Evolutionary conservation across 2,888 invertebrate species (phyloP).

Genomic region (Cerastoderma edule): DNA sequence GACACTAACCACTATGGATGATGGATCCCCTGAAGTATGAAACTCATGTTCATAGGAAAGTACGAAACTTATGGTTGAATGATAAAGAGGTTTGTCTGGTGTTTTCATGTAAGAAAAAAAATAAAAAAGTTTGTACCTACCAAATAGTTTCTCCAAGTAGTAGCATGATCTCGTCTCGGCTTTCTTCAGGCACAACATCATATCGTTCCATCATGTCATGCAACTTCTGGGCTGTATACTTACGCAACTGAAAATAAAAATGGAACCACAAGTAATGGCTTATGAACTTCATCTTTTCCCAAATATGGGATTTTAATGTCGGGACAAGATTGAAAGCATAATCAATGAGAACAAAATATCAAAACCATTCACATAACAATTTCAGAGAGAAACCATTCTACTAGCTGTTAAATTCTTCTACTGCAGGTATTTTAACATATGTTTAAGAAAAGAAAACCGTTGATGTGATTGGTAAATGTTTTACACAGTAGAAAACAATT

Average conservation of each 20-base stretch:
- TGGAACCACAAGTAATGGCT: background rate
- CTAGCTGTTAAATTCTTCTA: too few relatives aligned
- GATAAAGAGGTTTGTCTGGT: background rate
- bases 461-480: too few relatives aligned
- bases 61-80: background rate
- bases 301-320: background rate
- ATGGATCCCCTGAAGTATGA: too few relatives aligned
- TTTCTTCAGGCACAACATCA: background rate
- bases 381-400: background rate
- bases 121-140: background rate
- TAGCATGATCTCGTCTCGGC: background rate
- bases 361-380: background rate
- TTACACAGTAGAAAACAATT: too few relatives aligned
- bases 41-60: background rate
- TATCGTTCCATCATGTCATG: background rate
- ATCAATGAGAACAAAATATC: background rate
- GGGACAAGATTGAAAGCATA: background rate
- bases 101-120: background rate
- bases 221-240: constrained; percentile 1
- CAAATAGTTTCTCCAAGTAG: constrained; percentile 7
- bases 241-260: background rate
- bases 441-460: too few relatives aligned
- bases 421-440: too few relatives aligned
- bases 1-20: too few relatives aligned
- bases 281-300: background rate